These are phyloP conservation scores for Drosophila kikkawai DNA, from an alignment of 1,140 invertebrate species.

Conservation along the genomic window DNA sequence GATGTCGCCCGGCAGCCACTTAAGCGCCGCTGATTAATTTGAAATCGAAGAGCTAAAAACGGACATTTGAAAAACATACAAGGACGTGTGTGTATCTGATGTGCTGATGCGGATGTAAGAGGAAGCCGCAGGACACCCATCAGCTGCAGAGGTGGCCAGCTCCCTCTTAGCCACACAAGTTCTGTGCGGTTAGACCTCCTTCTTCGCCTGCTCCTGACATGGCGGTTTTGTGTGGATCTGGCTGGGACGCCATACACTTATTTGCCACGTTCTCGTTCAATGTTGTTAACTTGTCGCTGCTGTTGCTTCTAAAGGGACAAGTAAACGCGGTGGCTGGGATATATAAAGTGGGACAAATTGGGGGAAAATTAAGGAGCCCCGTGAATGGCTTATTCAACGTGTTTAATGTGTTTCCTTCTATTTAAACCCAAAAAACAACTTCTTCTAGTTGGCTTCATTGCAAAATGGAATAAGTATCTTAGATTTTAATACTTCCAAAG, in stretches of 20 bases:
- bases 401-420: neutral
- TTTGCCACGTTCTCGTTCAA: conserved; percentile 66
- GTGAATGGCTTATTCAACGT: neutral
- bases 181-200: conserved; percentile 33
- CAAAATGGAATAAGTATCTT: neutral
- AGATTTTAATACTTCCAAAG: neutral
- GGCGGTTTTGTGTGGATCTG: conserved; percentile 58
- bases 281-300: conserved; percentile 55
- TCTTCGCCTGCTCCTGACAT: conserved; percentile 50
- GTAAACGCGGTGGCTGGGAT: neutral
- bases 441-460: neutral
- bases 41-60: conserved; percentile 79
- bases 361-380: neutral
- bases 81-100: conserved; percentile 22
- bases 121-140: conserved; percentile 43
- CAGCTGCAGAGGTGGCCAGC: conserved; percentile 54
- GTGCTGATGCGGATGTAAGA: conserved; percentile 13
- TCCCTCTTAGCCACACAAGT: conserved; percentile 20
- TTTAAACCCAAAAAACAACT: neutral
- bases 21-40: conserved; percentile 75
- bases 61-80: conserved; percentile 71
- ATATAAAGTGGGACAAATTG: neutral
- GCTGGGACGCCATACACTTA: conserved; percentile 38
- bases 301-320: conserved; percentile 7
- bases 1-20: conserved; percentile 65